Evolutionary conservation across 2,797 vertebrate species (phyloP).

Genomic region (Acomys russatus): DNA sequence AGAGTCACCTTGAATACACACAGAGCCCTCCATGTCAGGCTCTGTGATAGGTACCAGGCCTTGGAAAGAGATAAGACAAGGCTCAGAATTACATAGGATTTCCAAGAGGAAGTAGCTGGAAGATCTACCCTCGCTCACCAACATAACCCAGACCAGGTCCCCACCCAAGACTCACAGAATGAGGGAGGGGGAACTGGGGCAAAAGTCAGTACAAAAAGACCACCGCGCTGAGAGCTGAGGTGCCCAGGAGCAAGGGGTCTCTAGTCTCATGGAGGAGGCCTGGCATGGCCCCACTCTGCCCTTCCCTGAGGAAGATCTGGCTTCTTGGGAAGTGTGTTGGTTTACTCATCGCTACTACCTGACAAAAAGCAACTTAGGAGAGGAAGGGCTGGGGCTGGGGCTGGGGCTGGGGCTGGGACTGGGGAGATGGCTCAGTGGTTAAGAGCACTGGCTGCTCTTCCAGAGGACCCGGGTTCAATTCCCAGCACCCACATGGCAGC

Average conservation of each 20-base stretch:
- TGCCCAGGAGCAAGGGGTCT: not conserved
- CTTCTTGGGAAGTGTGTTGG: not conserved
- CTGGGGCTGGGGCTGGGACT: no score
- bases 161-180: not conserved
- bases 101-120: not conserved
- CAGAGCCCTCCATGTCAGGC: not conserved
- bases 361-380: not conserved
- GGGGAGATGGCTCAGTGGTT: no score
- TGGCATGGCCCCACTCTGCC: not conserved
- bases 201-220: not conserved
- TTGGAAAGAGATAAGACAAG: not conserved
- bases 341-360: not conserved
- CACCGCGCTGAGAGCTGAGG: not conserved
- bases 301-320: not conserved
- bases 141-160: not conserved
- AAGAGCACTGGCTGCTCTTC: no score
- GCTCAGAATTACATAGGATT: not conserved
- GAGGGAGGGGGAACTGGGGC: not conserved
- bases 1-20: not conserved
- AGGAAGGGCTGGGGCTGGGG: no score
- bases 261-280: not conserved
- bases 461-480: no score
- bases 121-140: not conserved
- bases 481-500: no score
- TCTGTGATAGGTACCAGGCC: not conserved